phyloP scores from a whole-genome alignment of 1,140 invertebrate species.

The Drosophila aff. region DNA sequence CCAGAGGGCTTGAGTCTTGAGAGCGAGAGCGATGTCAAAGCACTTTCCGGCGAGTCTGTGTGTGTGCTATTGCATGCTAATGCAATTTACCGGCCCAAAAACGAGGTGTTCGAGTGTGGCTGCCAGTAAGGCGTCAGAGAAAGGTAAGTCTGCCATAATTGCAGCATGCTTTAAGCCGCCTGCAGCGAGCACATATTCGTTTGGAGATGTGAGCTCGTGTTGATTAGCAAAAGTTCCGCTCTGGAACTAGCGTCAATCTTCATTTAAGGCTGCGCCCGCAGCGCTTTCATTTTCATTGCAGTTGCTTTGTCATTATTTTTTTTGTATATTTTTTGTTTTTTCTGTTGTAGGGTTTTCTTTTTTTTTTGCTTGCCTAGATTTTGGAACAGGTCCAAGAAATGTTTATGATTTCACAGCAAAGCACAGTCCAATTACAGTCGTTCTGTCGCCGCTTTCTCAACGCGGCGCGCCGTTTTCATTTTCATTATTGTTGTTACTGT shows the following conservation, averaged over 20 bases:
- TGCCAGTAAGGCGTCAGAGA: constrained; percentile 13
- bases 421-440: constrained; percentile 49
- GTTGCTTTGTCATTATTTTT: constrained; percentile 28
- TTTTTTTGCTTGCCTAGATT: constrained; percentile 12
- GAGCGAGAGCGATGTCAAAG: constrained; percentile 34
- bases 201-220: constrained; percentile 1
- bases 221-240: constrained; percentile 42
- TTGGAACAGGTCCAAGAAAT: constrained; percentile 57
- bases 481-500: constrained; percentile 24
- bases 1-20: constrained; percentile 22
- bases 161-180: constrained; percentile 28
- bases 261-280: constrained; percentile 25
- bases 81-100: constrained; percentile 41
- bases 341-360: constrained; percentile 8
- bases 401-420: constrained; percentile 54
- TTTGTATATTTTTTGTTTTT: constrained; percentile 9
- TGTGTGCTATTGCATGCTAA: constrained; percentile 33
- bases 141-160: constrained; percentile 19
- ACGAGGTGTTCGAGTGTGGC: constrained; percentile 14
- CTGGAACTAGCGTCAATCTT: constrained; percentile 54
- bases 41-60: constrained; percentile 12
- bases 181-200: constrained; percentile 2
- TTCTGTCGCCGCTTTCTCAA: constrained; percentile 19
- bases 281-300: constrained; percentile 50
- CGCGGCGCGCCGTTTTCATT: constrained; percentile 46